Conservation (phyloP, 2,888 invertebrate species). For the Dasypolia templi region DNA sequence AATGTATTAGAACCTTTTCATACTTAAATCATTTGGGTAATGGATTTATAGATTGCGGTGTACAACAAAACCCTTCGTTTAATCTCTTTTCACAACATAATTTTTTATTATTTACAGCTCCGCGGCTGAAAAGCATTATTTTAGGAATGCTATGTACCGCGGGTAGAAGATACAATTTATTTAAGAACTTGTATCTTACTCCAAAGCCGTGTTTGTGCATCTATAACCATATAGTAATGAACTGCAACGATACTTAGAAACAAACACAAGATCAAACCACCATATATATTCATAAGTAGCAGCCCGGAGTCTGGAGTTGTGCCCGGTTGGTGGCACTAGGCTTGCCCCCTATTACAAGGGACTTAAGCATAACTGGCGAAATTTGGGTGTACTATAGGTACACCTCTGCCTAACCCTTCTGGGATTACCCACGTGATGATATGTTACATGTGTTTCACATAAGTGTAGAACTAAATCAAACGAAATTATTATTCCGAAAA, state of each 20-base stretch:
- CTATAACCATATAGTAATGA: neutral
- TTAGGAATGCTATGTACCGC: neutral
- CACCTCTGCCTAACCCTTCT: no score
- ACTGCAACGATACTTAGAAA: neutral
- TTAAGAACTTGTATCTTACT: neutral
- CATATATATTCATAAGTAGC: no score
- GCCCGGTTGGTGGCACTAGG: no score
- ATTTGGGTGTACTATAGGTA: no score
- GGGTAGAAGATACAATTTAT: no score
- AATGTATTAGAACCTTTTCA: conserved; percentile 57
- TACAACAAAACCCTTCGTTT: conserved; percentile 25
- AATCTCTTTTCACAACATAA: conserved; percentile 47
- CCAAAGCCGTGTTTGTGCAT: neutral
- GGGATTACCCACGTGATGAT: no score
- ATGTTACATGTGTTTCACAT: no score
- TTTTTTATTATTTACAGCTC: conserved; percentile 41
- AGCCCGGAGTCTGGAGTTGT: no score
- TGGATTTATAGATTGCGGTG: conserved; percentile 55
- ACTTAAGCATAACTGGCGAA: no score
- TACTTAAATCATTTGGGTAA: conserved; percentile 44
- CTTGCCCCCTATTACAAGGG: no score
- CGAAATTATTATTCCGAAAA: neutral
- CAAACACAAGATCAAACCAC: neutral
- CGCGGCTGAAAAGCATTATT: conserved; percentile 19
- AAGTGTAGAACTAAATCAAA: neutral